phyloP scores from a whole-genome alignment of 2,113 vertebrate genomes.

The Myodes glareolus region DNA sequence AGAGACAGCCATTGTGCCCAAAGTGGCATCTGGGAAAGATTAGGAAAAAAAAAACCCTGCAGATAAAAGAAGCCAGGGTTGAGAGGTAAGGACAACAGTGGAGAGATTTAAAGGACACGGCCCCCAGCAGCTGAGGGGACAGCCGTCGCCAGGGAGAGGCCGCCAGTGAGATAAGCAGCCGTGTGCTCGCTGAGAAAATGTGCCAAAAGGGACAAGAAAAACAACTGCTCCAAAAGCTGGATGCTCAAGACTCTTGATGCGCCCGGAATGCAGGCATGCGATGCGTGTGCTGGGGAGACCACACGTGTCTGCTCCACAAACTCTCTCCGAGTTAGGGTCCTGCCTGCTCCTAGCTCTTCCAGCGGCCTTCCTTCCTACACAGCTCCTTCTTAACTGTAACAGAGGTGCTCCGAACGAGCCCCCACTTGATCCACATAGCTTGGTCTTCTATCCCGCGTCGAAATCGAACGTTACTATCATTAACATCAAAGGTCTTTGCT shows the following conservation, averaged over 20 bases:
- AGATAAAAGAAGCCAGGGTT: conserved; percentile 74
- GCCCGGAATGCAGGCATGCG: background rate
- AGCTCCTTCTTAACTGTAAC: background rate
- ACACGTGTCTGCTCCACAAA: background rate
- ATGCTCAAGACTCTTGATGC: conserved; percentile 64
- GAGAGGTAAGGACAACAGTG: conserved; percentile 84
- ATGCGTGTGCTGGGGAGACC: background rate
- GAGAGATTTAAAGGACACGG: conserved; percentile 78
- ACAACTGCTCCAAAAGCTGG: conserved; percentile 78
- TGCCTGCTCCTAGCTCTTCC: background rate
- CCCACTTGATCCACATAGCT: background rate
- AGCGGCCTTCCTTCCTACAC: background rate
- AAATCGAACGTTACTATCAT: background rate
- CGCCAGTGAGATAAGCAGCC: conserved; percentile 67
- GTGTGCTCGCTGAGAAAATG: conserved; percentile 75
- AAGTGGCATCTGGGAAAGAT: conserved; percentile 83
- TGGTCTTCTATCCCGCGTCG: background rate
- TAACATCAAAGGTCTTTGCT: background rate
- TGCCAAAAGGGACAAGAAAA: conserved; percentile 78
- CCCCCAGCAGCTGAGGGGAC: conserved; percentile 83
- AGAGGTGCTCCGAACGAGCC: background rate
- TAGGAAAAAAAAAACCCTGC: conserved; percentile 10
- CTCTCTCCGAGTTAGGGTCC: background rate
- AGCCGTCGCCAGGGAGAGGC: conserved; percentile 37
- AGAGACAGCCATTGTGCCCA: conserved; percentile 76